Conservation (phyloP, 2,888 invertebrate species). For the Myopa tessellatipennis region DNA sequence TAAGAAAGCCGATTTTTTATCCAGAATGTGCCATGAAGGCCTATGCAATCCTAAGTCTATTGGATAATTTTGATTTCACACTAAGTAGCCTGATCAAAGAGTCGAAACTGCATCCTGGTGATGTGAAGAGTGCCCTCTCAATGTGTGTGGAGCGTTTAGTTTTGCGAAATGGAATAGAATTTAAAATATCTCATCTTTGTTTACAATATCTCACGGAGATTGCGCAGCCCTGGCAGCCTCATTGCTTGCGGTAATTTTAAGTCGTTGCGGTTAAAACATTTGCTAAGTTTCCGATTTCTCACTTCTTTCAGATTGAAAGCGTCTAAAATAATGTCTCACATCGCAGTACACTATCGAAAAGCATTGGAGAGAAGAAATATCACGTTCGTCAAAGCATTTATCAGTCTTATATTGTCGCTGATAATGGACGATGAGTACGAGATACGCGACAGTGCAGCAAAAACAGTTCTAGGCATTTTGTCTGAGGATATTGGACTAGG, state of each 20-base stretch:
- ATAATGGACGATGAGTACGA: constrained; percentile 61
- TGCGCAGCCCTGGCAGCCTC: constrained; percentile 53
- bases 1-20: constrained; percentile 49
- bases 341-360: constrained; percentile 50
- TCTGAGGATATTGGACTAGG: constrained; percentile 53
- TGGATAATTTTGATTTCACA: constrained; percentile 53
- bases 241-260: constrained; percentile 54
- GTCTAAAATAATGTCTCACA: constrained; percentile 53
- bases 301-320: constrained; percentile 53
- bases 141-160: constrained; percentile 57
- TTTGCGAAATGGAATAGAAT: constrained; percentile 46
- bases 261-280: neutral
- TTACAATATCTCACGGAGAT: constrained; percentile 56
- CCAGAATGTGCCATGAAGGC: constrained; percentile 55
- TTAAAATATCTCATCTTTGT: constrained; percentile 50
- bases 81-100: constrained; percentile 47
- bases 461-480: constrained; percentile 53
- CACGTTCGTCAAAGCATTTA: constrained; percentile 55
- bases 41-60: constrained; percentile 54
- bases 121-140: constrained; percentile 57
- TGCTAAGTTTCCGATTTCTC: neutral
- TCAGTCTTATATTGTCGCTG: constrained; percentile 57
- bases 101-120: constrained; percentile 52
- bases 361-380: constrained; percentile 51
- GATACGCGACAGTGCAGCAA: constrained; percentile 57